Evolutionary conservation across 2,113 vertebrate species (phyloP), one percentile per base, ranked within the genome.

Genomic region (Atherinomorus stipes): DNA sequence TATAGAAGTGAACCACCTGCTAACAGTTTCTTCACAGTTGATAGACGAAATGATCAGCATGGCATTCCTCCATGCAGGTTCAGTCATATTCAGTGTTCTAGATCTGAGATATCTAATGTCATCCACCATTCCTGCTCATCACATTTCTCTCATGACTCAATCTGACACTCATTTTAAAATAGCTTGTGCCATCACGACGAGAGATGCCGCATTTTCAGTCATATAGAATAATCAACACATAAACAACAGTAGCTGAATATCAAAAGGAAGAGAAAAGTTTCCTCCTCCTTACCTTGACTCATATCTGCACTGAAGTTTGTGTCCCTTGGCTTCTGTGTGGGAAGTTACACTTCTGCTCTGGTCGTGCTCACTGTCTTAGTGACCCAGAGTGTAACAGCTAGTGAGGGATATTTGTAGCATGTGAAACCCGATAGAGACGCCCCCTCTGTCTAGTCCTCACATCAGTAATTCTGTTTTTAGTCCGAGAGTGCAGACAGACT

Each of bases 401-500:
- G 3, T 19, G 34, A 12, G 21, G 15, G 56, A 57, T 85, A 88
- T 89, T 89, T 90, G 78, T 75, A 74, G 91, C 64, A 18, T 5
- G 19, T 87, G 87, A 80, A 85, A 88, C 60, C 47, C 7, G 81
- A 91, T 65, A n/a, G 4, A 42, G 22, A 64, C 53, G 15, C 57
- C 65, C 78, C 71, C 12, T 78, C 45, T 49, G 64, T 73, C 61
- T 25, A 10, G 21, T 66, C 12, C 1, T 49, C 26, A 52, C 60
- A 64, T 61, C 56, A 44, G 7, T 64, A 22, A 44, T 54, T 69
- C 83, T 83, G 71, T 84, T 88, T 85, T 84, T 76, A 78, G 71
- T 53, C 45, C 40, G 3, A 37, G 34, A 26, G 28, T 12, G 8
- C 37, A 64, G 22, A 58, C 0, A 37, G 28, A 53, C 42, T 59